These are phyloP conservation scores for Graptemys geographica DNA, from an alignment of 2,797 vertebrate genomes.

Conservation along the genomic window DNA sequence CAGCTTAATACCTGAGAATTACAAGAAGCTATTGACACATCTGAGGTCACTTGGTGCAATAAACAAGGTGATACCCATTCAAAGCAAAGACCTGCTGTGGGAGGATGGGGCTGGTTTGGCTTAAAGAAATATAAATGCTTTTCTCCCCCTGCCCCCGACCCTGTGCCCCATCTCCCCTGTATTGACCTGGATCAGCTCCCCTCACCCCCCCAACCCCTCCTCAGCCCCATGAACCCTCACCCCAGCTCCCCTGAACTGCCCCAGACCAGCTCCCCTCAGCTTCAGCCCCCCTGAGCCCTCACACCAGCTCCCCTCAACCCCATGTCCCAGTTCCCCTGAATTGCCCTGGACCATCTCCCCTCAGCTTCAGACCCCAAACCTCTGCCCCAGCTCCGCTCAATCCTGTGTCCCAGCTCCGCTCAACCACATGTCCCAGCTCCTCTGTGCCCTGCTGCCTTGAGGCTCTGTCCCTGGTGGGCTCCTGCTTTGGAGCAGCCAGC, in stretches of 20 bases:
- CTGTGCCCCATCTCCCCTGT: slow-evolving; percentile 8
- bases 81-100: background rate
- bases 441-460: background rate
- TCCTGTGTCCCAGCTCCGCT: background rate
- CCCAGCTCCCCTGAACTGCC: background rate
- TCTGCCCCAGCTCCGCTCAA: no score
- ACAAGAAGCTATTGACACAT: background rate
- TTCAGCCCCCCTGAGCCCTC: background rate
- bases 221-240: no score
- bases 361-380: no score
- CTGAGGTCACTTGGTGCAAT: background rate
- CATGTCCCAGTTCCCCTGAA: no score
- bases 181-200: no score
- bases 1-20: background rate
- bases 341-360: no score
- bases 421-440: background rate
- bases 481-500: background rate
- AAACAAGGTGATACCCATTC: background rate
- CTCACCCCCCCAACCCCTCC: background rate
- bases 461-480: background rate
- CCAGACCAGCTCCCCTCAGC: background rate
- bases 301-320: no score
- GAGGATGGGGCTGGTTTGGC: background rate
- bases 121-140: background rate
- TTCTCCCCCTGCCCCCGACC: background rate